phyloP scores from a whole-genome alignment of 1,140 invertebrate species.

The Ptiloglossa arizonensis region DNA sequence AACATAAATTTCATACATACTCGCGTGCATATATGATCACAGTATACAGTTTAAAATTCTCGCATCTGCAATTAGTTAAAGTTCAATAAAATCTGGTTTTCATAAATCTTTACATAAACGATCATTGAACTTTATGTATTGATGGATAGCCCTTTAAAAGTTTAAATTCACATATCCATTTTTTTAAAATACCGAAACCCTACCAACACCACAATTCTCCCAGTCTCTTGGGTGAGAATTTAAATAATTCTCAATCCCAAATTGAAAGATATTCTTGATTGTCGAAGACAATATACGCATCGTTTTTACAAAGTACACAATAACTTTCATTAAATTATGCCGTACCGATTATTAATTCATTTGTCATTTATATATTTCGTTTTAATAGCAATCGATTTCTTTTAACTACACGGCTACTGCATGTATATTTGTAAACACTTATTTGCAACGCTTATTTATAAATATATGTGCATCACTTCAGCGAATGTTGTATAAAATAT shows the following conservation, averaged over 20 bases:
- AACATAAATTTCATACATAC: neutral
- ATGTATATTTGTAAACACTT: neutral
- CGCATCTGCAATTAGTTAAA: neutral
- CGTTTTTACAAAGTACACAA: neutral
- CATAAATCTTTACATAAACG: neutral
- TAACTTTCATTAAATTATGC: neutral
- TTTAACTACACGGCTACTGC: neutral
- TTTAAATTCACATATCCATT: neutral
- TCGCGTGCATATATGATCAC: conserved; percentile 1
- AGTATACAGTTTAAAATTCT: neutral
- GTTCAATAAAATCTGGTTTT: neutral
- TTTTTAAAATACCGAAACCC: neutral
- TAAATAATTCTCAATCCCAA: conserved; percentile 19
- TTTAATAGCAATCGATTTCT: neutral
- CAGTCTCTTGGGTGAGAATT: conserved; percentile 4
- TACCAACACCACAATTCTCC: conserved; percentile 13
- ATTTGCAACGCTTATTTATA: conserved; percentile 1
- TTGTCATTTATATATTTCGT: neutral
- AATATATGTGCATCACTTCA: conserved; percentile 4
- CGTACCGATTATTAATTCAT: neutral
- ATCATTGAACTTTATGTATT: neutral
- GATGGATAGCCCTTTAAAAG: neutral
- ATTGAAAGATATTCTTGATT: neutral
- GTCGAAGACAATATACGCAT: neutral
- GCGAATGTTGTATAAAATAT: conserved; percentile 9